Evolutionary conservation across 2,888 invertebrate species (phyloP), one percentile per base, ranked within the genome.

Genomic region (Drosophila lacicola): DNA sequence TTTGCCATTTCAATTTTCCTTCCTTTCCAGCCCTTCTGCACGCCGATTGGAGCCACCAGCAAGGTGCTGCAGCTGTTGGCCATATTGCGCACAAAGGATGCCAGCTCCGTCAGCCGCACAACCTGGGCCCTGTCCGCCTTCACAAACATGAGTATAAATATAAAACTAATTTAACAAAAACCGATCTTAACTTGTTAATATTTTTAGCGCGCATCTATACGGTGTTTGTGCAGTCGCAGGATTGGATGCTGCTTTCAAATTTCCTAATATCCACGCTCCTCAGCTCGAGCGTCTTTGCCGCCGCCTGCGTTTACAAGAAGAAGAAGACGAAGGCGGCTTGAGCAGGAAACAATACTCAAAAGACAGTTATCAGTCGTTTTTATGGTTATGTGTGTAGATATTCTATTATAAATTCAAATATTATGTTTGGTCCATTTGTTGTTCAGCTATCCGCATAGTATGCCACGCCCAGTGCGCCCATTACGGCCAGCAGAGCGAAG

Each of bases 111-210:
- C 0, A 97, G 97, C 50, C 92, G 96, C 14, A 93, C 95, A 4
- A 97, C 97, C 3, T 97, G 97, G 97, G 93, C 95, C 34, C 95
- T 97, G 68, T 97, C 97, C 19, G 94, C 96, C 13, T 94, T 95
- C 74, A 97, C 97, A 9, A 97, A 97, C 91, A 92, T 95, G 61
- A 95, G 97, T 97, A n/a, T 13, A 2, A 2, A 29, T 13, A 41
- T 4, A 17, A 1, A 29, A 29, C 8, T 29, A 8, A 2, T 29
- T 1, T 2, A 29, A 0, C 29, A 10, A 14, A 14, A 41, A 29
- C 17, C 19, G 0, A 50, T 25, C 14, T 11, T 3, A n/a, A 0
- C 29, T 41, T 11, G 6, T 2, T 29, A 93, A 21, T 21, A 21
- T 21, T 95, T 95, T 58, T 93, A 97, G 97, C 96, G 50, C 95